A percentile compares a stretch with the other conserved stretches of the same genome.
These are phyloP conservation scores for Diglossa brunneiventris DNA, from an alignment of 2,113 vertebrate species.

Conservation along the genomic window DNA sequence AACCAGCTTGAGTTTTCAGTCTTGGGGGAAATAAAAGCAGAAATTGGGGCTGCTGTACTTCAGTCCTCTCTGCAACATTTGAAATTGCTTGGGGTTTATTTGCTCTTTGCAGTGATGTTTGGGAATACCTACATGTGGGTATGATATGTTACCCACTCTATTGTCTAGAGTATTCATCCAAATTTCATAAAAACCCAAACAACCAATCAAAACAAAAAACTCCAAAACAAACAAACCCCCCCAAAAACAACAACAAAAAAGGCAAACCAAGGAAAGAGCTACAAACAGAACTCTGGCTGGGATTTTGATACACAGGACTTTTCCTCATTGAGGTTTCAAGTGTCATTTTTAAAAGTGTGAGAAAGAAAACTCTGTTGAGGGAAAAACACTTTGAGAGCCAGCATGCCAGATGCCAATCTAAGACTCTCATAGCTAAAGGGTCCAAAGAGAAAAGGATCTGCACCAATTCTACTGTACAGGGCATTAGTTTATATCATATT, in stretches of 20 bases:
- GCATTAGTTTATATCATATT: neutral
- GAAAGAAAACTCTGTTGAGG: neutral
- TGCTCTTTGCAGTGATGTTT: neutral
- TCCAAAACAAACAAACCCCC: neutral
- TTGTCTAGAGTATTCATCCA: constrained; percentile 28
- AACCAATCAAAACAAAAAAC: neutral
- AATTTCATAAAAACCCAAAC: neutral
- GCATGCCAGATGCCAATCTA: neutral
- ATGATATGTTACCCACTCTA: neutral
- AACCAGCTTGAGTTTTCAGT: neutral
- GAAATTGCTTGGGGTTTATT: neutral
- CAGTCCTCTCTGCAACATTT: neutral
- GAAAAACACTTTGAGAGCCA: neutral
- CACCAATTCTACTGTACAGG: neutral
- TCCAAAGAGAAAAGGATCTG: neutral
- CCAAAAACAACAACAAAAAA: neutral
- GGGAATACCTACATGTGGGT: neutral
- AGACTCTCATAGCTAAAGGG: neutral
- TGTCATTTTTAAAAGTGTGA: constrained; percentile 39
- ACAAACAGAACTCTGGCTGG: constrained; percentile 25
- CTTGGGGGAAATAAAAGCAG: neutral
- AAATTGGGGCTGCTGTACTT: neutral
- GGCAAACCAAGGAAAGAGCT: neutral
- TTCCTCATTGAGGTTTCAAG: constrained; percentile 65
- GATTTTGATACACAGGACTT: constrained; percentile 45